Percentiles rank a stretch among this genome's conserved stretches.
phyloP scores from a whole-genome alignment of 2,797 vertebrate genomes.

The Manis crassicaudata region DNA sequence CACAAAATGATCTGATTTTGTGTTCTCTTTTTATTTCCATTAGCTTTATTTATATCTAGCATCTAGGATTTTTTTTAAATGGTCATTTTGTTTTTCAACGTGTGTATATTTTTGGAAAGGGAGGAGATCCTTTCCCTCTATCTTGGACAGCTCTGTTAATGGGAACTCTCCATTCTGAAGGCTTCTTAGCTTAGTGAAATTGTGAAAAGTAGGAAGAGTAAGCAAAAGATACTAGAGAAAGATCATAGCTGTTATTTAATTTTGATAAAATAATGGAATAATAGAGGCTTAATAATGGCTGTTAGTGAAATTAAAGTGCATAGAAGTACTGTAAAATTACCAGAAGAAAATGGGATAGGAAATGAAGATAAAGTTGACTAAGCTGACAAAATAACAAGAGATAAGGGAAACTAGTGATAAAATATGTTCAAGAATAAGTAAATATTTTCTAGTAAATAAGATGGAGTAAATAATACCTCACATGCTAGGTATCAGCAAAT shows the following conservation, averaged over 20 bases:
- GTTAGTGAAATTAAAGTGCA: not conserved
- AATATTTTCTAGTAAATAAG: not conserved
- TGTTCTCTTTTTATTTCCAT: not conserved
- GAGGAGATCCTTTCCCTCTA: not conserved
- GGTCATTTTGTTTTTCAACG: not conserved
- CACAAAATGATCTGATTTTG: not conserved
- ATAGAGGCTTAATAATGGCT: not conserved
- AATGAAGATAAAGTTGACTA: conserved; percentile 28
- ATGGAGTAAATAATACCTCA: not conserved
- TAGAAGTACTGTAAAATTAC: conserved; percentile 27
- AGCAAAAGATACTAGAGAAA: conserved; percentile 7
- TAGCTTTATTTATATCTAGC: not conserved
- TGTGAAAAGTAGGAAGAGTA: not conserved
- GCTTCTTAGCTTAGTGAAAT: not conserved
- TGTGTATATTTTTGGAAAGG: not conserved
- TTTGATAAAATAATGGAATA: conserved; percentile 37
- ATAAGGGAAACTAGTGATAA: not conserved
- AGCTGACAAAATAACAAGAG: conserved; percentile 7
- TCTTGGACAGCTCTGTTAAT: not conserved
- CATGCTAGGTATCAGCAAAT: not conserved
- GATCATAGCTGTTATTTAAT: not conserved
- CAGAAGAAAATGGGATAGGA: not conserved
- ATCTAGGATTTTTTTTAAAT: not conserved
- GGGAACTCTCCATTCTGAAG: not conserved
- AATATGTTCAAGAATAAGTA: not conserved